Conservation (phyloP, 2,113 vertebrate genomes). For the Nansenia antarctica region DNA sequence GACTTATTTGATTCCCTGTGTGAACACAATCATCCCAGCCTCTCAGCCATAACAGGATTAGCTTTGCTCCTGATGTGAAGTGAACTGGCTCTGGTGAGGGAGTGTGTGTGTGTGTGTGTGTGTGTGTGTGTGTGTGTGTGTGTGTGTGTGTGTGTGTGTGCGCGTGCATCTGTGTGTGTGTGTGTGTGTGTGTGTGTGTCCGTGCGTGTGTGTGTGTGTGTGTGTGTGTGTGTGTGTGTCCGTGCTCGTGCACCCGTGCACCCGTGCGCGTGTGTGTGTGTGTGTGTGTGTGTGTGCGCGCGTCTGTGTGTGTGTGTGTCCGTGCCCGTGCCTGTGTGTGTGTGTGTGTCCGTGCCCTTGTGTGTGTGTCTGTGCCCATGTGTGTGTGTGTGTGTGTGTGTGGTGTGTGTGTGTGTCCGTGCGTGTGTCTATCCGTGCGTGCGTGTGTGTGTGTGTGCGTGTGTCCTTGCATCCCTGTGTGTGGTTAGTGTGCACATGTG, state of each 20-base stretch:
- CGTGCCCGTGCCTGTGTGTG: conserved; percentile 17
- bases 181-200: conserved; percentile 16
- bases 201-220: conserved; percentile 19
- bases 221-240: too few species aligned
- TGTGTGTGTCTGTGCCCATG: too few species aligned
- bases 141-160: not conserved
- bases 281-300: not conserved
- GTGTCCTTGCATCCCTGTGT: not conserved
- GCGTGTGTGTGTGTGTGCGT: not conserved
- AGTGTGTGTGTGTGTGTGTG: too few species aligned
- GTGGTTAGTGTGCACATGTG: conserved; percentile 5
- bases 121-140: too few species aligned
- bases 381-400: too few species aligned
- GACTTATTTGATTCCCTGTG: conserved; percentile 1
- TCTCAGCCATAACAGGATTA: conserved; percentile 8
- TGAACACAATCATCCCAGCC: conserved; percentile 1
- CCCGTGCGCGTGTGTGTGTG: too few species aligned
- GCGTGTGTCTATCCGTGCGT: not conserved
- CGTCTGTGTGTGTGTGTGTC: not conserved
- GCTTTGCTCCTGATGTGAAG: not conserved
- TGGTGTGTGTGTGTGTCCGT: not conserved
- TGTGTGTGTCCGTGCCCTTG: too few species aligned
- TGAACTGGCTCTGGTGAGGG: not conserved
- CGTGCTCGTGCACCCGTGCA: too few species aligned
- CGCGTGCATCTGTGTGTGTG: not conserved